These are phyloP conservation scores for Ridgeia piscesae DNA, from an alignment of 1,140 invertebrate genomes.

Conservation along the genomic window DNA sequence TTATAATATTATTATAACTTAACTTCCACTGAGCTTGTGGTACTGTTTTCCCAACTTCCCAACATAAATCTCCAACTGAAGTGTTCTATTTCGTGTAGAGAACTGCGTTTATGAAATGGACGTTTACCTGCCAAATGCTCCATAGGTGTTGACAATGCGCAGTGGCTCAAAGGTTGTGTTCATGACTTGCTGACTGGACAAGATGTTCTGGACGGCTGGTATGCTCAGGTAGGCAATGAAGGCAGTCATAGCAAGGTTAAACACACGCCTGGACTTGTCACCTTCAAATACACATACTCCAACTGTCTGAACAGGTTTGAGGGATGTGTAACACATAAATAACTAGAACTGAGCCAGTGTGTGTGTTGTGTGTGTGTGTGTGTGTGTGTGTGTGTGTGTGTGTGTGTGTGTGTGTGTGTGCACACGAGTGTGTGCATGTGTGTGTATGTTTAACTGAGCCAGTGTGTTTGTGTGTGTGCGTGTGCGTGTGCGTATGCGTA, in stretches of 20 bases:
- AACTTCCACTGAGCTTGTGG: too few relatives aligned
- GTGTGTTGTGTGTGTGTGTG: too few relatives aligned
- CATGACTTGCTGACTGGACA: conserved; percentile 58
- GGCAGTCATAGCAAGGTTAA: conserved; percentile 49
- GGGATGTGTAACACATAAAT: too few relatives aligned
- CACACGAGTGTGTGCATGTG: too few relatives aligned
- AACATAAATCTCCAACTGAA: neutral
- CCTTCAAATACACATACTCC: conserved; percentile 33
- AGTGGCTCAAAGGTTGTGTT: conserved; percentile 61
- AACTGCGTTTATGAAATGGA: neutral
- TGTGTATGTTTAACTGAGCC: too few relatives aligned
- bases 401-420: too few relatives aligned
- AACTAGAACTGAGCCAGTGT: too few relatives aligned
- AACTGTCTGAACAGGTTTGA: neutral
- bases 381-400: too few relatives aligned
- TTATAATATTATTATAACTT: too few relatives aligned
- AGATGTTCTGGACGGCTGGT: conserved; percentile 57
- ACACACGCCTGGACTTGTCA: conserved; percentile 40
- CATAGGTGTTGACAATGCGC: conserved; percentile 60
- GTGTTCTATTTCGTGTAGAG: neutral
- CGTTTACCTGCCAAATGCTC: conserved; percentile 59
- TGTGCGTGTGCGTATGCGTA: too few relatives aligned
- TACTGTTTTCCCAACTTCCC: neutral
- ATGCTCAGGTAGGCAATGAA: conserved; percentile 57
- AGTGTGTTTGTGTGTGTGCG: too few relatives aligned